These are phyloP conservation scores for Molossus molossus DNA, from an alignment of 2,797 vertebrate genomes.

Conservation along the genomic window DNA sequence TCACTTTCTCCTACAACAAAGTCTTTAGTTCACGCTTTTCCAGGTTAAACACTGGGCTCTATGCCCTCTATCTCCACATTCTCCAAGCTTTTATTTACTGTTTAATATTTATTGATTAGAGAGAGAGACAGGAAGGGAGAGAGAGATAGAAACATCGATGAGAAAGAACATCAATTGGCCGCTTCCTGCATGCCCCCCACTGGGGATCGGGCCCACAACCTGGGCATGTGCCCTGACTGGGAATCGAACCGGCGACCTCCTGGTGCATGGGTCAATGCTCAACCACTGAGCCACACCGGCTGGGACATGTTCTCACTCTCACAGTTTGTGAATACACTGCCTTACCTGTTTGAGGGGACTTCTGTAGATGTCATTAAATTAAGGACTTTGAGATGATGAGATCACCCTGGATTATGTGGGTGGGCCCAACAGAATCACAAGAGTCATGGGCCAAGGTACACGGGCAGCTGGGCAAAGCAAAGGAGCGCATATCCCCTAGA, in stretches of 20 bases:
- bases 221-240: no score
- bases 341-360: not conserved
- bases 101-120: no score
- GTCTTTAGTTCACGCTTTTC: slow-evolving; percentile 40
- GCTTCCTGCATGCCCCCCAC: no score
- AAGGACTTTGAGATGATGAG: not conserved
- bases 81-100: not conserved
- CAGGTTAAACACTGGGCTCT: slow-evolving; percentile 12
- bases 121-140: no score
- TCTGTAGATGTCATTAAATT: not conserved
- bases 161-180: no score
- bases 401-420: not conserved
- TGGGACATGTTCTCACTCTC: not conserved
- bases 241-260: no score
- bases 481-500: no score
- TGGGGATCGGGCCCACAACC: no score
- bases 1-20: not conserved
- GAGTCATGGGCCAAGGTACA: no score
- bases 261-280: no score
- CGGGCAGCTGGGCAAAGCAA: not conserved
- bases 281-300: no score
- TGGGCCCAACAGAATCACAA: not conserved
- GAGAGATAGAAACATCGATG: no score
- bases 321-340: not conserved
- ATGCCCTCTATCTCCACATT: not conserved